Conservation (phyloP, 1,140 invertebrate genomes). For the Onthophagus taurus region DNA sequence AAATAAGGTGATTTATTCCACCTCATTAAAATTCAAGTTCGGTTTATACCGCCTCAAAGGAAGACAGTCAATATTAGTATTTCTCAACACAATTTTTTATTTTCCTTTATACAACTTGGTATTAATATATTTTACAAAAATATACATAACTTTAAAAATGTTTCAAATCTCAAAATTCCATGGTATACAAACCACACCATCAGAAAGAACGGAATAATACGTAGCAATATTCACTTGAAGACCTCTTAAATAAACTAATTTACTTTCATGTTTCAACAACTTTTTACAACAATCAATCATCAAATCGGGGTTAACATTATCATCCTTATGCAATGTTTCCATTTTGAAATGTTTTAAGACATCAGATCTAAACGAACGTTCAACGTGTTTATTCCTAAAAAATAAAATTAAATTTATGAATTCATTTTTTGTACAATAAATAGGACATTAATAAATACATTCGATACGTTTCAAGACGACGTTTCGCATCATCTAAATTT, state of each 20-base stretch:
- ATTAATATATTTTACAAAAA: no score
- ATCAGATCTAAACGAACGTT: constrained; percentile 56
- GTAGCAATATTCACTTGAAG: constrained; percentile 71
- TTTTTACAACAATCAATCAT: constrained; percentile 78
- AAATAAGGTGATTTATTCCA: no score
- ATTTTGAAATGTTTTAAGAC: constrained; percentile 59
- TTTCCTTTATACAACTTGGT: no score
- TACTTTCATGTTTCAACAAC: constrained; percentile 48
- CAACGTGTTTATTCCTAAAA: constrained; percentile 66
- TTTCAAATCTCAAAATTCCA: constrained; percentile 73
- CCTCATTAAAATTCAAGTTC: no score
- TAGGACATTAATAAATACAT: constrained; percentile 47
- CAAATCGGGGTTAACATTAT: constrained; percentile 77
- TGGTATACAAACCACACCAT: constrained; percentile 84
- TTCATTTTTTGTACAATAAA: constrained; percentile 8
- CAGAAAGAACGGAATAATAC: constrained; percentile 84
- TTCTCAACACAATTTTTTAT: no score
- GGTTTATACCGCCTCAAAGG: no score
- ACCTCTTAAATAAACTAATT: constrained; percentile 36
- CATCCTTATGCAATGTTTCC: constrained; percentile 69
- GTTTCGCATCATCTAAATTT: constrained; percentile 62
- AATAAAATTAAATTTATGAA: constrained; percentile 19
- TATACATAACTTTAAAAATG: neutral
- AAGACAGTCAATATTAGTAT: no score
- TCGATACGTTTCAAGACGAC: constrained; percentile 62